Base-by-base conservation (phyloP, 2,888 invertebrate genomes). In the Amphipoea lucens region DNA sequence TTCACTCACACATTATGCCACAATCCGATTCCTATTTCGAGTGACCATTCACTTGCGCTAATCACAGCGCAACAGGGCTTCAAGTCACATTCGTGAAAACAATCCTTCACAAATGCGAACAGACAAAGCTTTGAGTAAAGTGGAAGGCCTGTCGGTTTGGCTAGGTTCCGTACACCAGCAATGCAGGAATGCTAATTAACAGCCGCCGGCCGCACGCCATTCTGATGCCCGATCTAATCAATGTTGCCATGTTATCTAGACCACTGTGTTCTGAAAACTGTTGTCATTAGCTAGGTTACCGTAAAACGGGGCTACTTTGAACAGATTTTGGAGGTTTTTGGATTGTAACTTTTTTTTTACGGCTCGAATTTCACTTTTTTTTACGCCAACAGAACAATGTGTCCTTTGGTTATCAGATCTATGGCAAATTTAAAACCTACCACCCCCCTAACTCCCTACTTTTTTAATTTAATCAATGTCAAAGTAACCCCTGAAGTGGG, bases 151-250 rank as follows among this genome's bases (percentile, higher is more conserved):
- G 81, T 86, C 86, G 85, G 82, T 84, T 83, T 80, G 82, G 76
- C 77, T 45, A 77, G 80, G 88, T 86, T 86, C 86, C 84, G 83
- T 87, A 78, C 86, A 77, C 57, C 75, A 83, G 88, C 83, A 83
- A 85, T 81, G 76, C 76, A 82, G 85, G 91, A 89, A 91, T 90
- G 89, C 91, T 92, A 91, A 92, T 93, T 92, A 90, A 89, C 86
- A 85, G 83, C 83, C 78, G 74, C 86, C 88, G 81, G 82, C 78
- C 83, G 78, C 87, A 87, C 84, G 86, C 86, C 71, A 81, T 86
- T 78, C 87, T 82, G 79, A 81, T 86, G 81, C 70, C 69, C 66
- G 82, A 79, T 84, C 82, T 84, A 87, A 86, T 85, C 85, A 85
- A 86, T 83, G 87, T 83, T 83, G 76, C 83, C 48, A 40, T 86